Evolutionary conservation across 2,797 vertebrate species (phyloP).

Genomic region (Sphenopsis melanotis): DNA sequence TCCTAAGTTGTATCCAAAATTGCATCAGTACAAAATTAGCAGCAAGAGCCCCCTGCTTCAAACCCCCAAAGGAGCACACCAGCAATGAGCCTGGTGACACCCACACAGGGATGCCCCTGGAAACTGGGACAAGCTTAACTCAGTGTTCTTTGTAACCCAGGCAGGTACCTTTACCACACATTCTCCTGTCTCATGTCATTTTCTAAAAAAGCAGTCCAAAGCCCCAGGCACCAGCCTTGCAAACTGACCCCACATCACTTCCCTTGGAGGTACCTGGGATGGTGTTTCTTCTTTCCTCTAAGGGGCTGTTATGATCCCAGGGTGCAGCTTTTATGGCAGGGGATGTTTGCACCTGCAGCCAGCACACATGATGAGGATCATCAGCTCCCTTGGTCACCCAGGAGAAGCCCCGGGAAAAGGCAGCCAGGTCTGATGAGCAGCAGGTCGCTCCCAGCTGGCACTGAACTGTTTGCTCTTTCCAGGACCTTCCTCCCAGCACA

Average conservation of each 20-base stretch:
- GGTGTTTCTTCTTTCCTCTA: neutral
- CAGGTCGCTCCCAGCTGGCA: neutral
- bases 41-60: neutral
- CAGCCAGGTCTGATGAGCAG: neutral
- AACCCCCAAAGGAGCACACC: neutral
- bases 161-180: neutral
- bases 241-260: neutral
- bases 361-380: neutral
- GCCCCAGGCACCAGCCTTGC: neutral
- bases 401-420: neutral
- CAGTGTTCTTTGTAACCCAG: neutral
- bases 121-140: neutral
- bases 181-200: neutral
- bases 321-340: neutral
- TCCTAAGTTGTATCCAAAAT: neutral
- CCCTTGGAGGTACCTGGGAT: rapidly evolving
- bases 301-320: neutral
- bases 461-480: neutral
- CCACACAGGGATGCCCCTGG: too few relatives aligned
- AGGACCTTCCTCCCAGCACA: neutral
- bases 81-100: neutral
- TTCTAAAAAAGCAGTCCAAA: neutral
- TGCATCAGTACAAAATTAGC: neutral
- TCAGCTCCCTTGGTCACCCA: neutral
- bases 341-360: neutral